Evolutionary conservation across 2,797 vertebrate species (phyloP), one percentile per base, ranked within the genome.

Genomic region (Oceanodroma leucorhoa): DNA sequence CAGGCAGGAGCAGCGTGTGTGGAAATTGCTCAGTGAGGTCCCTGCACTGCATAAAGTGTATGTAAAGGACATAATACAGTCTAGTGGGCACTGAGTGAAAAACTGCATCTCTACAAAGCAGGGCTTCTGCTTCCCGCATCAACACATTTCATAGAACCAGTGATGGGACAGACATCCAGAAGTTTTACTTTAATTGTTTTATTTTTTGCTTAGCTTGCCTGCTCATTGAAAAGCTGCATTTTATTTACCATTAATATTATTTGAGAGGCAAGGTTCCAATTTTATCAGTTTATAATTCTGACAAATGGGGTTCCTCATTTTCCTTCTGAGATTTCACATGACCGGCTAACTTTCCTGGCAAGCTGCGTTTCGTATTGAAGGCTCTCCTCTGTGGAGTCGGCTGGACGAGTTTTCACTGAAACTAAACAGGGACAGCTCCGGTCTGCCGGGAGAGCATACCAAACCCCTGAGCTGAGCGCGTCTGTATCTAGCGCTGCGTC

Each of bases 261-360:
- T 91, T 93, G 54, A 55, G 57, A 83, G 88, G 82, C 93, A 87
- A 55, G 5, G 11, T 76, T 94, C 87, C 96, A 96, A 71, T 90
- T 94, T 85, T 79, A 93, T 81, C 94, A 90, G 73, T 91, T 95
- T 94, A 89, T 94, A 95, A 95, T 66, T 96, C 78, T 90, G 72
- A 93, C 87, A 94, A 90, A 72, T 64, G 48, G 45, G 23, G 70
- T 87, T 93, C 66, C 41, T 95, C 87, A 64, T 94, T 95, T 95
- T 96, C 70, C 89, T 87, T 88, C 83, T 88, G 89, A 94, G 90
- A 91, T 50, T 95, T 88, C 92, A 81, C 55, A 84, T 75, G 83
- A 85, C 32, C 9, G 14, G 54, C 71, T 72, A 60, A 83, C 69
- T 88, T 95, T 95, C 91, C 83, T 95, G 92, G 91, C 95, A 94